Base-by-base conservation (phyloP, 2,113 vertebrate species). In the Phoenicopterus ruber region DNA sequence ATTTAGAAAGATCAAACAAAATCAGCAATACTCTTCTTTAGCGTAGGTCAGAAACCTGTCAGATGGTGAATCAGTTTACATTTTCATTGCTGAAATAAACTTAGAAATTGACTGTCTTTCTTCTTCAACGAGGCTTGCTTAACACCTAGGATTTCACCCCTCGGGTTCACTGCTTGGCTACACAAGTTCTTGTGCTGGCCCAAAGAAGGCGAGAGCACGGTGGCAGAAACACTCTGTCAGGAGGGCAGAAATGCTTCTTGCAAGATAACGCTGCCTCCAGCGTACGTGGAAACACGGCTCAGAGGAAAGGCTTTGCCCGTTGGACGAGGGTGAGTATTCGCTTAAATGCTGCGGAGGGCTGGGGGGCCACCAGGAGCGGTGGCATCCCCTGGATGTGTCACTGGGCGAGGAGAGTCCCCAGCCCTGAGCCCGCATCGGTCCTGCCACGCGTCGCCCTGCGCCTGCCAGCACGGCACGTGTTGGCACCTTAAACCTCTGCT, bases 381-480 rank as follows among this genome's bases (percentile, higher is more conserved):
- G 49, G 14, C 32, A 55, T 24, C 16, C 13, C 25, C 18, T 58
- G 17, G 46, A 47, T 4, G 1, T 34, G 24, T 29, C 28, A 31
- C 50, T 44, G n/a, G 14, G 21, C 18, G 17, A 69, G 1, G 2
- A 65, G 17, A 86, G 42, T 13, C 42, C 5, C 42, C 42, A 42
- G 42, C 42, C 42, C 42, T 42, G 42, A 42, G 6, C 28, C 24
- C 54, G 31, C 0, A 0, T 1, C 5, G 2, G 15, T n/a, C 29
- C 44, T 55, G 22, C 32, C 34, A 42, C 7, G 6, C 0, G 0
- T 13, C 0, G 15, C 73, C 44, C 13, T 32, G 26, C 31, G n/a
- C 22, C 7, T 17, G 34, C 62, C 28, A 15, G 32, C 38, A 28
- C 14, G 2, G 1, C 1, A 0, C 4, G 13, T 7, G 6, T n/a